These are phyloP conservation scores for Drosophila sp. DNA, from an alignment of 1,140 invertebrate species.

Conservation along the genomic window DNA sequence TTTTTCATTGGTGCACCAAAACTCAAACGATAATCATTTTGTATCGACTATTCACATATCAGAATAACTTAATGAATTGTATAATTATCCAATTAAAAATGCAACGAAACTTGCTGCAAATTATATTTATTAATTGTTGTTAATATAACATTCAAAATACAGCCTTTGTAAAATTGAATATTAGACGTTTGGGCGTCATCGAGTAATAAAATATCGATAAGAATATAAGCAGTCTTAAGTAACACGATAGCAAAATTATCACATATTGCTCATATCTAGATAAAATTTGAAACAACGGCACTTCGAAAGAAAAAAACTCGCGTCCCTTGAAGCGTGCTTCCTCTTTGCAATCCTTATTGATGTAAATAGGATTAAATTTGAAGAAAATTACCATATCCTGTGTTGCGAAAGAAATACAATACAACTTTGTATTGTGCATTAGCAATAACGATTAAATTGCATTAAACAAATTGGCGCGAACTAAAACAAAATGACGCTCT, in stretches of 20 bases:
- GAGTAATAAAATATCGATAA: slow-evolving; percentile 8
- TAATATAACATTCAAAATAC: no score
- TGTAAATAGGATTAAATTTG: slow-evolving; percentile 15
- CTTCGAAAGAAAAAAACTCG: slow-evolving; percentile 48
- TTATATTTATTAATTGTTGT: no score
- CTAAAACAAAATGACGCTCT: slow-evolving; percentile 80
- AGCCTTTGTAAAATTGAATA: no score
- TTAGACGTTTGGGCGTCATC: no score
- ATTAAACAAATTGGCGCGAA: slow-evolving; percentile 41
- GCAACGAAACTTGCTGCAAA: no score
- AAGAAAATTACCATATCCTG: background rate
- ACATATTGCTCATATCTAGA: slow-evolving; percentile 30
- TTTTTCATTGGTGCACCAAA: no score
- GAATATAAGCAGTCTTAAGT: background rate
- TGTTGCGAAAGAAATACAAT: slow-evolving; percentile 5
- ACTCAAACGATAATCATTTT: no score
- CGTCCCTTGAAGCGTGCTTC: slow-evolving; percentile 71
- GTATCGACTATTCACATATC: no score
- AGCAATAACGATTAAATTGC: slow-evolving; percentile 1
- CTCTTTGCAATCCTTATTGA: slow-evolving; percentile 37
- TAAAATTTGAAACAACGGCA: slow-evolving; percentile 76
- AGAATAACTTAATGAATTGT: no score
- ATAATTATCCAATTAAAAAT: no score
- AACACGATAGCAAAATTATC: slow-evolving; percentile 7
- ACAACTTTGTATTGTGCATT: background rate